Evolutionary conservation across 2,888 invertebrate species (phyloP).

Genomic region (Venusia cambrica): DNA sequence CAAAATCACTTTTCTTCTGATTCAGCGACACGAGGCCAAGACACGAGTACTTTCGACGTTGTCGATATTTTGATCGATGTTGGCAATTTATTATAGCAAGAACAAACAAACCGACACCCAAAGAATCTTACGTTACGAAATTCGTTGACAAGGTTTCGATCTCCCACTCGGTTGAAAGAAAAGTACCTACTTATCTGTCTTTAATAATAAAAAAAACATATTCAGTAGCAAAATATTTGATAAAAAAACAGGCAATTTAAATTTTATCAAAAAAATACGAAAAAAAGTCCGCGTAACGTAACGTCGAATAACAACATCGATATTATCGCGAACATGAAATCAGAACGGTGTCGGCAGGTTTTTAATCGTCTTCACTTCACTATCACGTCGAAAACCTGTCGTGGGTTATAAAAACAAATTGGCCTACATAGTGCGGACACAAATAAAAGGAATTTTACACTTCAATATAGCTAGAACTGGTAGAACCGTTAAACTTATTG

Average conservation of each 20-base stretch:
- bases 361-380: slow-evolving; percentile 41
- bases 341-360: slow-evolving; percentile 48
- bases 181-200: too few relatives aligned
- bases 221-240: too few relatives aligned
- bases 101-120: slow-evolving; percentile 12
- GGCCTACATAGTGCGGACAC: slow-evolving; percentile 64
- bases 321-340: slow-evolving; percentile 47
- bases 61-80: slow-evolving; percentile 23
- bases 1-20: slow-evolving; percentile 21
- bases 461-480: slow-evolving; percentile 51
- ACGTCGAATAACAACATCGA: slow-evolving; percentile 44
- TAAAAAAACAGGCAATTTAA: too few relatives aligned
- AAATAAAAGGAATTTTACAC: slow-evolving; percentile 66
- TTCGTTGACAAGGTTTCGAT: too few relatives aligned
- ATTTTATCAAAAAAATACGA: not conserved
- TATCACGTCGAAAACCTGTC: slow-evolving; percentile 69
- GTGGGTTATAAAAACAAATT: slow-evolving; percentile 54
- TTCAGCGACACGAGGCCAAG: slow-evolving; percentile 21
- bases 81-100: slow-evolving; percentile 21
- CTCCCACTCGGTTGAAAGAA: too few relatives aligned
- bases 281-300: slow-evolving; percentile 42
- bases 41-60: slow-evolving; percentile 15
- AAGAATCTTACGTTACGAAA: too few relatives aligned
- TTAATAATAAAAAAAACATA: slow-evolving; percentile 1
- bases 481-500: slow-evolving; percentile 63